Base-by-base conservation (phyloP, 2,888 invertebrate species). In the Biston stratarius region DNA sequence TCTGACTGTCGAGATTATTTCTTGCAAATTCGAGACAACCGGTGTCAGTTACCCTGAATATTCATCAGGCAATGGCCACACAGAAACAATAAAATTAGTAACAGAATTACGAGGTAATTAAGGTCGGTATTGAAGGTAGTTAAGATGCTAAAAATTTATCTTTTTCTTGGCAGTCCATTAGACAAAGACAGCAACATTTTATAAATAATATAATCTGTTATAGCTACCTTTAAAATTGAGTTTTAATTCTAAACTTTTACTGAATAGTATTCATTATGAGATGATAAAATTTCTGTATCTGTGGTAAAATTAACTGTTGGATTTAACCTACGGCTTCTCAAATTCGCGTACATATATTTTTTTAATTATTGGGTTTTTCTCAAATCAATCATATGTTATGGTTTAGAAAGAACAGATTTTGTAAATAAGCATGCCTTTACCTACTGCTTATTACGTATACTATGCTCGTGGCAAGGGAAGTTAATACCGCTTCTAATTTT, bases 11-110 rank as follows among this genome's bases (percentile, higher is more conserved):
- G 71, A 79, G 84, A 86, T 87, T 88, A 87, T 87, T 88, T 88
- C 87, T 86, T 83, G 86, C 86, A 83, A 86, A 87, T 87, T 87
- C 81, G 79, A 83, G 83, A 87, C 85, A 84, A 84, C 82, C 80
- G 84, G 84, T 87, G 87, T 87, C 85, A 83, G 81, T 83, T 80
- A 69, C 76, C 75, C 74, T 90, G 90, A 89, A 91, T 91, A 91
- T 91, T 91, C 89, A 91, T 87, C 80, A 87, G 79, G 74, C 78
- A 73, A 67, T 10, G 73, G 76, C 81, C 75, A 56, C 60, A 68
- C 63, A 63, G 58, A 34, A 40, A 61, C 59, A 61, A 48, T 24
- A 58, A 33, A 36, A 45, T 6, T 56, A 56, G 36, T 42, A 52
- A 44, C 5, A 12, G 24, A 53, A 53, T 40, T 55, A 10, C 14